Conservation (phyloP, 2,797 vertebrate genomes). For the Cryptoblepharus egeriae region DNA sequence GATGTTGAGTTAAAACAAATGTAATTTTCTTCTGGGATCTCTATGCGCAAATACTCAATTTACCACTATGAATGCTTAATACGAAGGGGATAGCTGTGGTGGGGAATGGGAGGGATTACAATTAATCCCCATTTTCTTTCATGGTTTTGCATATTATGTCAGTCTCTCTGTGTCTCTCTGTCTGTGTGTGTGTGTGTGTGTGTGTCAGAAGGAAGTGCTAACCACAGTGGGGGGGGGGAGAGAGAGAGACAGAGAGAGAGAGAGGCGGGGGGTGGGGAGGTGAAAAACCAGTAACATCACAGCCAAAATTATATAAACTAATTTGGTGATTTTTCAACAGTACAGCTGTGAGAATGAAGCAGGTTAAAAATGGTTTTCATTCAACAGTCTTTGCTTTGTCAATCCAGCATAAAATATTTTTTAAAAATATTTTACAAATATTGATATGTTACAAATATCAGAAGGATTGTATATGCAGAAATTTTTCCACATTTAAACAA, state of each 20-base stretch:
- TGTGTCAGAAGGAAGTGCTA: not conserved
- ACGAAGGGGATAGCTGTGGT: not conserved
- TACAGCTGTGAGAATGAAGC: not conserved
- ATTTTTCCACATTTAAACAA: not conserved
- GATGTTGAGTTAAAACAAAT: not conserved
- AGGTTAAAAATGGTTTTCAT: not conserved
- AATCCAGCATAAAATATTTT: not conserved
- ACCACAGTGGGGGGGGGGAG: too few relatives aligned
- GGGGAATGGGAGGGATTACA: not conserved
- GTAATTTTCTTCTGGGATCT: not conserved
- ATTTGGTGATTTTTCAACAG: not conserved
- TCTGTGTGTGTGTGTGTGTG: not conserved
- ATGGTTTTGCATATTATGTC: not conserved
- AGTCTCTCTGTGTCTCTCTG: too few relatives aligned
- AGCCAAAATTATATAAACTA: not conserved
- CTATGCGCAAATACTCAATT: not conserved
- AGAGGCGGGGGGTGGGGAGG: too few relatives aligned
- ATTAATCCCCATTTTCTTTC: not conserved
- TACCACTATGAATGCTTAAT: not conserved
- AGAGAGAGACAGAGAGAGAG: too few relatives aligned
- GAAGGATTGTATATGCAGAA: not conserved
- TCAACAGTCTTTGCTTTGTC: not conserved
- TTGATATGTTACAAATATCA: not conserved
- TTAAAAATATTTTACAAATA: not conserved
- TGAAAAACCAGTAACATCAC: not conserved